phyloP scores from a whole-genome alignment of 2,797 vertebrate species.

The Sebastolobus altivelis region DNA sequence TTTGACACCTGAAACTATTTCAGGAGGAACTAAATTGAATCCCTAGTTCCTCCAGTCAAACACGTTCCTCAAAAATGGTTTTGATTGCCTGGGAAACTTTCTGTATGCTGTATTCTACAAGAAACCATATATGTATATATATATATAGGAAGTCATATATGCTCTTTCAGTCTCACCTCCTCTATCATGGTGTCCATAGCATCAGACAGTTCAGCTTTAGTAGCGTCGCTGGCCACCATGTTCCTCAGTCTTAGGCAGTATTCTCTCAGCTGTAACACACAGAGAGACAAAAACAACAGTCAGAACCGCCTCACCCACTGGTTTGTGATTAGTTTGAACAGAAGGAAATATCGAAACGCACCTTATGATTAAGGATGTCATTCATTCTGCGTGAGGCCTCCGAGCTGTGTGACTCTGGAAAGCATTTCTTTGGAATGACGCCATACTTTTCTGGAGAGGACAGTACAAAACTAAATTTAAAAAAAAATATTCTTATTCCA shows the following conservation, averaged over 20 bases:
- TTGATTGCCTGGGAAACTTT: not conserved
- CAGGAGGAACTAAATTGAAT: not conserved
- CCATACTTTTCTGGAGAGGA: slow-evolving; percentile 92
- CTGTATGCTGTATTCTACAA: not conserved
- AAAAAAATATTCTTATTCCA: slow-evolving; percentile 10
- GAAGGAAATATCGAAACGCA: slow-evolving; percentile 57
- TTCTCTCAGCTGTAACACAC: slow-evolving; percentile 91
- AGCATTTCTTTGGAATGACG: slow-evolving; percentile 97
- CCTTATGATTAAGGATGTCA: slow-evolving; percentile 98
- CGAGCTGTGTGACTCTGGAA: slow-evolving; percentile 96
- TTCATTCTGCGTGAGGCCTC: slow-evolving; percentile 98
- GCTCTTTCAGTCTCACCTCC: slow-evolving; percentile 87
- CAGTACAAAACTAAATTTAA: not conserved
- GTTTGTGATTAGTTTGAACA: not conserved
- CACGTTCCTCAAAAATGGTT: not conserved
- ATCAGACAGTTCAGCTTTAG: slow-evolving; percentile 88
- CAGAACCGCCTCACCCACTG: not conserved
- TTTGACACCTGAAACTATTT: not conserved
- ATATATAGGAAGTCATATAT: not conserved
- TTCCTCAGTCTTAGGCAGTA: slow-evolving; percentile 95
- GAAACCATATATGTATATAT: not conserved
- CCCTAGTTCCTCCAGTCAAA: not conserved
- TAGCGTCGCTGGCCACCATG: slow-evolving; percentile 90
- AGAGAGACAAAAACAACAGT: slow-evolving; percentile 5
- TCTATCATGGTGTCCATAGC: slow-evolving; percentile 95